These are phyloP conservation scores for Halictus ligatus DNA, from an alignment of 2,888 invertebrate species.

Conservation along the genomic window DNA sequence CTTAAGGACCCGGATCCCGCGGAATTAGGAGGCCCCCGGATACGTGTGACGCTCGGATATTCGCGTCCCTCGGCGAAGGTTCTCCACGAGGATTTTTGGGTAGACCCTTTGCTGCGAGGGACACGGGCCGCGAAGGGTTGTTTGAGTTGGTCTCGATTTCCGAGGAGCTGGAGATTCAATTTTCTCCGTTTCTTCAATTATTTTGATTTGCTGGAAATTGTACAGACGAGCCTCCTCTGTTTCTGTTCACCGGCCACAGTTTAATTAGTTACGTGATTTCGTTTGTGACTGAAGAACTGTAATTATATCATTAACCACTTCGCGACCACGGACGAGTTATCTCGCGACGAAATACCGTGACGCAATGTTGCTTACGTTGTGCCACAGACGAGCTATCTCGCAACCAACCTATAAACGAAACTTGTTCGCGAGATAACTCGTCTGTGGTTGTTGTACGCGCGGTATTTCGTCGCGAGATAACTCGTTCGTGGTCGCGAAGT, in stretches of 20 bases:
- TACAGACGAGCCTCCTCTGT: no score
- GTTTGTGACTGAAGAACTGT: no score
- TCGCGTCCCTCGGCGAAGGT: neutral
- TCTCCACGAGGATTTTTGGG: neutral
- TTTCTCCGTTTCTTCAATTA: neutral
- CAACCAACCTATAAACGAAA: no score
- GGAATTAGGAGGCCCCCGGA: neutral
- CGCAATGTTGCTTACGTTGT: no score
- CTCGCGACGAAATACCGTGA: no score
- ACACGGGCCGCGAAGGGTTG: neutral
- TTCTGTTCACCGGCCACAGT: neutral
- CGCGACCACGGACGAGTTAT: no score
- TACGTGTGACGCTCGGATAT: neutral
- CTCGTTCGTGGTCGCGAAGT: no score
- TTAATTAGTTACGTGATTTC: neutral
- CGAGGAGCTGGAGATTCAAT: neutral
- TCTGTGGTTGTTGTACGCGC: no score
- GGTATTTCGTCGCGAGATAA: no score
- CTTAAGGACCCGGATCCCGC: neutral
- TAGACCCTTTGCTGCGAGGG: neutral
- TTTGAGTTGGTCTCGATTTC: neutral
- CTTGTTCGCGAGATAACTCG: no score
- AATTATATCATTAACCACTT: no score
- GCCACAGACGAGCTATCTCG: no score
- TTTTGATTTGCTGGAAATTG: neutral